phyloP scores from a whole-genome alignment of 2,888 invertebrate species.

The Stegophylla sp. region DNA sequence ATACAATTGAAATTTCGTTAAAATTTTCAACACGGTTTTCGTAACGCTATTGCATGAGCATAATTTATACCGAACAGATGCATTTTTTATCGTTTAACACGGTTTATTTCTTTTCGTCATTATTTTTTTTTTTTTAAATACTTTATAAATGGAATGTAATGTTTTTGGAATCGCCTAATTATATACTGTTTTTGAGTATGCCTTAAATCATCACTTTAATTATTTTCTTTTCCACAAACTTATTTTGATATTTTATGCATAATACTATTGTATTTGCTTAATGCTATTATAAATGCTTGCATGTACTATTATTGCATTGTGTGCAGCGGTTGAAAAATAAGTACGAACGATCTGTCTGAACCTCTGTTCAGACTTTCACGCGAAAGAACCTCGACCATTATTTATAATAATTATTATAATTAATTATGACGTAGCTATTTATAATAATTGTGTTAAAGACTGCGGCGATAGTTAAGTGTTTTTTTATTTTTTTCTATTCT shows the following conservation, averaged over 20 bases:
- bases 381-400: conserved; percentile 3
- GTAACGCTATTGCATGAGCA: conserved; percentile 16
- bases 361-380: no score
- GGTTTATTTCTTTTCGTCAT: not conserved
- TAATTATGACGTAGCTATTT: no score
- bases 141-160: conserved; percentile 6
- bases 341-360: not conserved
- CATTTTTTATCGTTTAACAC: not conserved
- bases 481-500: no score
- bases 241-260: no score
- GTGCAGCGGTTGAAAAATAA: not conserved
- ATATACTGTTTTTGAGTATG: not conserved
- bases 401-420: not conserved
- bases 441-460: no score
- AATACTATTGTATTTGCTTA: no score
- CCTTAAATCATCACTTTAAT: no score
- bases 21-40: not conserved
- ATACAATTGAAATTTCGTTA: not conserved
- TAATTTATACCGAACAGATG: not conserved
- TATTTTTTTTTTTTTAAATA: not conserved
- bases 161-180: conserved; percentile 35
- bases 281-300: conserved; percentile 21
- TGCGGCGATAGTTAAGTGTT: no score
- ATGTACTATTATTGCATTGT: conserved; percentile 6
- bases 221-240: no score